These are phyloP conservation scores for Helicoverpa assulta DNA, from an alignment of 2,888 invertebrate genomes.

Conservation along the genomic window DNA sequence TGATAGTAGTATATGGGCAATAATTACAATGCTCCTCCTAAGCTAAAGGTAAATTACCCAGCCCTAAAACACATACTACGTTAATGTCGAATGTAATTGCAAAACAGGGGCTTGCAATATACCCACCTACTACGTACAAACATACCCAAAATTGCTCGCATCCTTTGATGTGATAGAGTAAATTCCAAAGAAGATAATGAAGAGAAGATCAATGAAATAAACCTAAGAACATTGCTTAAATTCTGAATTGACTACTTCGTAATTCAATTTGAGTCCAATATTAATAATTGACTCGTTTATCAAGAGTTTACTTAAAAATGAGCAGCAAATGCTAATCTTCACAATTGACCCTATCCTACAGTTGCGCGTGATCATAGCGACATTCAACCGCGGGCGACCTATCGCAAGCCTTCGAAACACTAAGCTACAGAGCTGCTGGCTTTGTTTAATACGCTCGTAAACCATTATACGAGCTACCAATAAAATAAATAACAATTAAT, in stretches of 20 bases:
- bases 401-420: conserved; percentile 52
- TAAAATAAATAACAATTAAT: background rate
- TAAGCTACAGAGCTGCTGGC: conserved; percentile 13
- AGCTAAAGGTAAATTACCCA: background rate
- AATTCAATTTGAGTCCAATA: too few relatives aligned
- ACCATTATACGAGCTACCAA: background rate
- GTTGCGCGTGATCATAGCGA: conserved; percentile 69
- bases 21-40: conserved; percentile 10
- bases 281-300: background rate
- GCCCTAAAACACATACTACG: background rate
- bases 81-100: conserved; percentile 1
- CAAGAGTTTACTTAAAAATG: background rate
- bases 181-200: too few relatives aligned
- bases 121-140: background rate
- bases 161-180: too few relatives aligned
- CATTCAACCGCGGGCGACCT: conserved; percentile 70
- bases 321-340: background rate
- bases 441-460: conserved; percentile 39
- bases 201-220: too few relatives aligned
- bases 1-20: background rate
- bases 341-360: conserved; percentile 13
- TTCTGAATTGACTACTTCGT: too few relatives aligned
- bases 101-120: background rate
- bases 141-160: background rate
- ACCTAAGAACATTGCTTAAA: too few relatives aligned